Conservation (phyloP, 2,888 invertebrate genomes). For the Trachelus iudaicus region DNA sequence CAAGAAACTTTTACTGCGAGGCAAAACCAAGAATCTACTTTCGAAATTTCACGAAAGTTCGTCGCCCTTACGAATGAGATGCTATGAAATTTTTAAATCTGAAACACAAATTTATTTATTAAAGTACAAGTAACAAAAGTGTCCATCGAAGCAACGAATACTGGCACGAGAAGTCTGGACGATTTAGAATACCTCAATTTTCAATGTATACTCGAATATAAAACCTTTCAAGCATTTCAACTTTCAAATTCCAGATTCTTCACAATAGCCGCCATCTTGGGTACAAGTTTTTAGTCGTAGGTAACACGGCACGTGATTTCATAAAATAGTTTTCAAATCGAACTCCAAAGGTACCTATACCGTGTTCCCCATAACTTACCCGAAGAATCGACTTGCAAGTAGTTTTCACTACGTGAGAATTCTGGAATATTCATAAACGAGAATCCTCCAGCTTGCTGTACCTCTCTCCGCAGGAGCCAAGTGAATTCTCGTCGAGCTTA, state of each 20-base stretch:
- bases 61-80: background rate
- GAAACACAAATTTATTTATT: background rate
- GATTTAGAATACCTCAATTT: background rate
- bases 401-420: too few relatives aligned
- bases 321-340: background rate
- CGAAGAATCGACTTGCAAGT: too few relatives aligned
- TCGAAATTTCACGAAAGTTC: background rate
- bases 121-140: background rate
- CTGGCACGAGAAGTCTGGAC: rapidly evolving
- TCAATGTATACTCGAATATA: background rate
- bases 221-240: background rate
- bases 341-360: background rate
- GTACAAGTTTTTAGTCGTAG: background rate
- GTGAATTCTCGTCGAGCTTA: background rate
- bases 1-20: background rate
- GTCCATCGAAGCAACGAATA: background rate
- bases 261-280: background rate
- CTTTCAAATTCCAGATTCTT: background rate
- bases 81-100: background rate
- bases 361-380: too few relatives aligned
- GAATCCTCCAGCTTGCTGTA: background rate
- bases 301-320: background rate
- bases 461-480: background rate
- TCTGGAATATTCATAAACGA: too few relatives aligned
- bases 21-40: background rate